Evolutionary conservation across 2,888 invertebrate genomes (phyloP).

Genomic region (Molanna angustata): DNA sequence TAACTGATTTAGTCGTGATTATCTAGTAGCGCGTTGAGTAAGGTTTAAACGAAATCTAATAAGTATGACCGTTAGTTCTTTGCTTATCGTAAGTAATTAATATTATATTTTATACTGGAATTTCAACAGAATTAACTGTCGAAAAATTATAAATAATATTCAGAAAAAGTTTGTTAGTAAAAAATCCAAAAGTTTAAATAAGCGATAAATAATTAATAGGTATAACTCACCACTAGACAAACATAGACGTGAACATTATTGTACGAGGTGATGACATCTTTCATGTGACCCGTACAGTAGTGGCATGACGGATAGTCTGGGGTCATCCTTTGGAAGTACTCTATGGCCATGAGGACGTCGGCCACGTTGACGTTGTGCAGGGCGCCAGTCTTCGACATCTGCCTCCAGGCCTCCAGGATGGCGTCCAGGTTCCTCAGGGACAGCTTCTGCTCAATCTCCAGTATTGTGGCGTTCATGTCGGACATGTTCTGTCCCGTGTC

Average conservation of each 20-base stretch:
- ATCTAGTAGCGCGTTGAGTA: too few species aligned
- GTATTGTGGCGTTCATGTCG: not conserved
- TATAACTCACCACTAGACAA: conserved; percentile 73
- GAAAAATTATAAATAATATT: too few species aligned
- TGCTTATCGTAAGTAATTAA: too few species aligned
- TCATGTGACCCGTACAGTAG: conserved; percentile 60
- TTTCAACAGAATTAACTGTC: too few species aligned
- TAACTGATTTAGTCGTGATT: too few species aligned
- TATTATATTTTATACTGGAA: too few species aligned
- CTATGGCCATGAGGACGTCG: conserved; percentile 3
- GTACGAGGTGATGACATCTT: conserved; percentile 62
- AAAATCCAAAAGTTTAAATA: too few species aligned
- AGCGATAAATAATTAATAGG: too few species aligned
- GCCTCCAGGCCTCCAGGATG: not conserved
- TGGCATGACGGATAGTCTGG: conserved; percentile 35
- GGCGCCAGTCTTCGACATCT: not conserved
- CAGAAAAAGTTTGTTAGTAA: too few species aligned
- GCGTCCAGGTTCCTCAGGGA: not conserved
- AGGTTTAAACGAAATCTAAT: too few species aligned
- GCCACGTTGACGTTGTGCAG: not conserved
- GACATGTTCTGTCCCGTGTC: not conserved
- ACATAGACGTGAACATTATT: conserved; percentile 77
- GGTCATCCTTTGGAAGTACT: not conserved
- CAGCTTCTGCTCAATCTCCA: not conserved
- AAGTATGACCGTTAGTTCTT: too few species aligned